Percentiles rank a stretch among this genome's conserved stretches.
These are phyloP conservation scores for Phocides pigmalion DNA, from an alignment of 1,140 invertebrate genomes.

Conservation along the genomic window DNA sequence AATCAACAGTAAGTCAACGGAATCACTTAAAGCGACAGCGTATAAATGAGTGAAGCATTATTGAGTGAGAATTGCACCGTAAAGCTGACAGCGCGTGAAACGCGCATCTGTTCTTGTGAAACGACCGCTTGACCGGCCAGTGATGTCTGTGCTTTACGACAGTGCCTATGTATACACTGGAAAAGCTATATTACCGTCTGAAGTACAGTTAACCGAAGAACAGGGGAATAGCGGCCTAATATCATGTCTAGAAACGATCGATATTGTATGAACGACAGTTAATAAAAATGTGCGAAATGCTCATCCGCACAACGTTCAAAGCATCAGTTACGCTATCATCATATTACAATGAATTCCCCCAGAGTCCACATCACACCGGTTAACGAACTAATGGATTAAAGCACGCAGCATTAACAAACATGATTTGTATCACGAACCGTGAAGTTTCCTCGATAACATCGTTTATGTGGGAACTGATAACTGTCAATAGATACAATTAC, in stretches of 20 bases:
- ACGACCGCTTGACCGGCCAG: background rate
- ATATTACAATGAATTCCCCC: background rate
- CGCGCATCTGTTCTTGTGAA: slow-evolving; percentile 16
- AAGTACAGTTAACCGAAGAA: background rate
- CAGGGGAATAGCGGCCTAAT: background rate
- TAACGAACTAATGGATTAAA: slow-evolving; percentile 27
- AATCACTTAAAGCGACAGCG: background rate
- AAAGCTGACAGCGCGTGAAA: slow-evolving; percentile 14
- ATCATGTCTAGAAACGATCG: background rate
- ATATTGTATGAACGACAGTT: background rate
- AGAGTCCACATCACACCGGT: slow-evolving; percentile 14
- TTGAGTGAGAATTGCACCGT: slow-evolving; percentile 8
- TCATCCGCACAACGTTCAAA: slow-evolving; percentile 20
- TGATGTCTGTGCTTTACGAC: slow-evolving; percentile 7
- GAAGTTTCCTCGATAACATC: slow-evolving; percentile 10
- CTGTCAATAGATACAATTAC: background rate
- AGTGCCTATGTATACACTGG: slow-evolving; percentile 4
- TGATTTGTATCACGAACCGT: slow-evolving; percentile 15
- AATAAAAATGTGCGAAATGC: slow-evolving; percentile 5
- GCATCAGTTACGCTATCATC: slow-evolving; percentile 22
- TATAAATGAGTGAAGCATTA: slow-evolving; percentile 2
- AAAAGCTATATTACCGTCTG: slow-evolving; percentile 5
- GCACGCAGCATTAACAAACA: slow-evolving; percentile 28
- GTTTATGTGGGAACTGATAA: slow-evolving; percentile 1
- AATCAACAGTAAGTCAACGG: background rate